A percentile compares a stretch with the other conserved stretches of the same genome.
These are phyloP conservation scores for Lerema accius DNA, from an alignment of 1,140 invertebrate species.

Conservation along the genomic window DNA sequence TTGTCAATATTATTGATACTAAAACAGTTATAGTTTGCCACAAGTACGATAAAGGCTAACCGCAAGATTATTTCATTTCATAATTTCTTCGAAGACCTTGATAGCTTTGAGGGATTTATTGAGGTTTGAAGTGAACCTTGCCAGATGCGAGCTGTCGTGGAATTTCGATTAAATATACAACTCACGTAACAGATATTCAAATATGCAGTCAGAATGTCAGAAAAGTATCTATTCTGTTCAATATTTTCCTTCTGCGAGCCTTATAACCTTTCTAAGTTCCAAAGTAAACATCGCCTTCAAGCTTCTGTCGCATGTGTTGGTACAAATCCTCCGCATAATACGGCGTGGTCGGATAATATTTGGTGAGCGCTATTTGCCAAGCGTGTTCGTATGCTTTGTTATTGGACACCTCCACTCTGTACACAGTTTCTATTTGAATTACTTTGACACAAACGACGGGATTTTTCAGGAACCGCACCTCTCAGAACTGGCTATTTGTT, in stretches of 20 bases:
- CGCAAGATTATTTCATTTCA: conserved; percentile 5
- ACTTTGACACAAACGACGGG: conserved; percentile 53
- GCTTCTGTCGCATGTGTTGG: conserved; percentile 64
- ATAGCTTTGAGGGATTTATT: neutral
- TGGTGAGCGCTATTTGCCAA: conserved; percentile 74
- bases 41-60: conserved; percentile 5
- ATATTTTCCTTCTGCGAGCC: conserved; percentile 48
- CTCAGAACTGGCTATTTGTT: conserved; percentile 41
- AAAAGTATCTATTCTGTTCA: conserved; percentile 44
- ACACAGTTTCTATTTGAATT: conserved; percentile 69
- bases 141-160: neutral
- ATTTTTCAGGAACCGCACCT: conserved; percentile 54
- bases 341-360: conserved; percentile 70
- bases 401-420: conserved; percentile 70
- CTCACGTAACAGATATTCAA: conserved; percentile 38
- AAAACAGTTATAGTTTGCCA: conserved; percentile 4
- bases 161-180: conserved; percentile 22
- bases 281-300: conserved; percentile 56
- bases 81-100: conserved; percentile 9
- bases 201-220: conserved; percentile 35
- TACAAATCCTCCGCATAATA: conserved; percentile 71
- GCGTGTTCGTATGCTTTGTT: conserved; percentile 74
- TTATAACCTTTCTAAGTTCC: conserved; percentile 63
- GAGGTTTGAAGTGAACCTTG: conserved; percentile 1
- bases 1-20: conserved; percentile 17